Percentiles rank a stretch among this genome's conserved stretches.
Evolutionary conservation across 2,797 vertebrate species (phyloP).

Genomic region (Platalea minor): DNA sequence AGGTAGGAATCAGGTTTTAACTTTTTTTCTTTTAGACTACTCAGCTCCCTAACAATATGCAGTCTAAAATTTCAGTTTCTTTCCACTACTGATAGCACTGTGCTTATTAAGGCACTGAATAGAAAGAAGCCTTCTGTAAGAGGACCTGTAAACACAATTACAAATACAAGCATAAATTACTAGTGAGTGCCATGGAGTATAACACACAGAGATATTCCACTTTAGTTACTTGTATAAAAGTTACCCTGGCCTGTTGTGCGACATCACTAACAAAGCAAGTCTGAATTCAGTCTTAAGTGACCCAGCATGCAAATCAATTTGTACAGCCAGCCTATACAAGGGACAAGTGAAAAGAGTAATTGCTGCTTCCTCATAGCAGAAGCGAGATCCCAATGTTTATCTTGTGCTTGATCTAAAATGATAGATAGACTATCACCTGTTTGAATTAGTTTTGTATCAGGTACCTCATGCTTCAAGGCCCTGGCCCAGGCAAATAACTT

Average conservation of each 20-base stretch:
- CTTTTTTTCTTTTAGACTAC: background rate
- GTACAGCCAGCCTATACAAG: background rate
- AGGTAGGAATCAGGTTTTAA: background rate
- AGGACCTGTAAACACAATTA: background rate
- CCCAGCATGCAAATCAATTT: background rate
- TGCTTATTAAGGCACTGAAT: background rate
- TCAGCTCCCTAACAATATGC: background rate
- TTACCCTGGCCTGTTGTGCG: background rate
- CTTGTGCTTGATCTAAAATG: background rate
- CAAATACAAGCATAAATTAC: background rate
- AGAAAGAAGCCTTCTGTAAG: background rate
- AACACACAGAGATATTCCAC: background rate
- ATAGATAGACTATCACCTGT: background rate
- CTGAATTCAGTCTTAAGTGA: background rate
- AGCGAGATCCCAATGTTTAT: background rate
- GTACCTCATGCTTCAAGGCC: background rate
- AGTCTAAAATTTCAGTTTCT: background rate
- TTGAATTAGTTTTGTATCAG: background rate
- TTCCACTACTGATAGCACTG: background rate
- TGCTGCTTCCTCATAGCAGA: background rate
- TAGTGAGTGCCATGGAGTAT: background rate
- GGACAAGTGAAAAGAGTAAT: background rate
- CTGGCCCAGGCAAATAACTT: background rate
- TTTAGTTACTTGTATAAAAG: background rate
- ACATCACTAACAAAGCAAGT: background rate